These are phyloP conservation scores for Ditylenchus dipsaci DNA, from an alignment of 1,140 invertebrate species.

Conservation along the genomic window DNA sequence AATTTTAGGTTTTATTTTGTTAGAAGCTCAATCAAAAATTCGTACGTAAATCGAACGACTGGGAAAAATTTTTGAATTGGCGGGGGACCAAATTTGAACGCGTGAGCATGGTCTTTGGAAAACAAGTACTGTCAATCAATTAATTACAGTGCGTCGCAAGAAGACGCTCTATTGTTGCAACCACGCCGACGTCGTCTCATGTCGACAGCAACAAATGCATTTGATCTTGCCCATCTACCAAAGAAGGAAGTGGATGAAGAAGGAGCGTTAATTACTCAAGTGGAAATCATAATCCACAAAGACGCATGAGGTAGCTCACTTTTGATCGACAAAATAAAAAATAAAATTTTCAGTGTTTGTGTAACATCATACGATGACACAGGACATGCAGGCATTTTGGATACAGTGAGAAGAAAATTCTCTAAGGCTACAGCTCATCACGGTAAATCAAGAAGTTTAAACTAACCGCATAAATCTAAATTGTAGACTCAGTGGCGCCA, in stretches of 20 bases:
- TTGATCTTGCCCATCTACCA: background rate
- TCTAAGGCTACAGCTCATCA: background rate
- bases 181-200: constrained; percentile 36
- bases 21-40: too few species aligned
- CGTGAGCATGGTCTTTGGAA: constrained; percentile 10
- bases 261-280: constrained; percentile 21
- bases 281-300: constrained; percentile 33
- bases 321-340: background rate
- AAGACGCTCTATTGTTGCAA: constrained; percentile 41
- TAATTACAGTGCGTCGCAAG: constrained; percentile 24
- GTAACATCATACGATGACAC: background rate
- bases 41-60: too few species aligned
- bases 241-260: background rate
- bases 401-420: constrained; percentile 17
- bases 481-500: too few species aligned
- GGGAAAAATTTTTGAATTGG: too few species aligned
- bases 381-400: constrained; percentile 13
- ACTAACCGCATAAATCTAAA: too few species aligned
- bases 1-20: too few species aligned
- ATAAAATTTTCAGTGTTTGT: constrained; percentile 8
- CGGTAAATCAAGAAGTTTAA: background rate
- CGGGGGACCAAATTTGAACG: too few species aligned
- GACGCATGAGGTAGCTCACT: constrained; percentile 21
- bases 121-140: background rate
- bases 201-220: constrained; percentile 27